Percentiles rank a stretch among this genome's conserved stretches.
phyloP scores from a whole-genome alignment of 2,797 vertebrate genomes.

The Amblyraja radiata region DNA sequence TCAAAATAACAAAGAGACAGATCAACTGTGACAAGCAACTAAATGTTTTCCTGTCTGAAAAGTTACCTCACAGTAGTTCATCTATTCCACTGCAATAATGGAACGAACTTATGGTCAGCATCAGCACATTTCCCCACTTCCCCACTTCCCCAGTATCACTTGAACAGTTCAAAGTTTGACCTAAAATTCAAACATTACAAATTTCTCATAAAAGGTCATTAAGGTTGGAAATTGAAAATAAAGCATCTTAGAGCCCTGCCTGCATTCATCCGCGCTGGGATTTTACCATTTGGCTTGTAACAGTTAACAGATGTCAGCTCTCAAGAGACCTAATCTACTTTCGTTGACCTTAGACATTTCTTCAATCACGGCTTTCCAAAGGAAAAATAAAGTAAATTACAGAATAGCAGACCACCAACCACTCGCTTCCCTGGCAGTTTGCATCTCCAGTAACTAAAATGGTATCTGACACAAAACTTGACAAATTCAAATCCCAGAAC shows the following conservation, averaged over 20 bases:
- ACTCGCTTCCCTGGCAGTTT: background rate
- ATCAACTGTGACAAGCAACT: background rate
- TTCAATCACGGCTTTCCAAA: slow-evolving; percentile 20
- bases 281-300: slow-evolving; percentile 13
- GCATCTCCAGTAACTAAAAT: too few relatives aligned
- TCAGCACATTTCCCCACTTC: background rate
- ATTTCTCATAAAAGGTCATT: background rate
- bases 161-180: background rate
- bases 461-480: background rate
- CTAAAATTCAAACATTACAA: slow-evolving; percentile 1
- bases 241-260: background rate
- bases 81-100: background rate
- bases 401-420: slow-evolving; percentile 17
- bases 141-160: background rate
- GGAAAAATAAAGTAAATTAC: background rate
- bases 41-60: background rate
- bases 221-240: slow-evolving; percentile 1
- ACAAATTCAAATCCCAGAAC: background rate
- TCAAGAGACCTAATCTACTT: slow-evolving; percentile 34
- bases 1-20: background rate
- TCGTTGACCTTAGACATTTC: slow-evolving; percentile 19
- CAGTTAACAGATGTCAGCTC: slow-evolving; percentile 35
- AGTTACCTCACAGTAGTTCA: background rate
- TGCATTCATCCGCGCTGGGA: slow-evolving; percentile 1
- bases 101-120: background rate